A percentile compares a stretch with the other conserved stretches of the same genome.
phyloP scores from a whole-genome alignment of 2,888 invertebrate species.

The Cerceris ruficornis region DNA sequence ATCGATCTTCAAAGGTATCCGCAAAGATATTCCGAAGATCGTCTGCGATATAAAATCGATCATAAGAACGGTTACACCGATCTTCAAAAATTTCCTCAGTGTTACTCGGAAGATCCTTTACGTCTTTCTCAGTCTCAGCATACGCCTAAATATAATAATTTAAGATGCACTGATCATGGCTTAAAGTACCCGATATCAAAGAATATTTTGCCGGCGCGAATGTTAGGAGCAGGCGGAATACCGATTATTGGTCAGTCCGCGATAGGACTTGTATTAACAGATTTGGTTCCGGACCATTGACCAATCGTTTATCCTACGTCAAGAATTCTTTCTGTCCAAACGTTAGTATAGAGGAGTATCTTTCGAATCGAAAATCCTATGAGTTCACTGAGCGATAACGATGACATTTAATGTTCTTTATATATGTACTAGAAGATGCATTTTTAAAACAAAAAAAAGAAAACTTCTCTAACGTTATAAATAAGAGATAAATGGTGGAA shows the following conservation, averaged over 20 bases:
- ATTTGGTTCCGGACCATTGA: slow-evolving; percentile 74
- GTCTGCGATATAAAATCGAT: slow-evolving; percentile 66
- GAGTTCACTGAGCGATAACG: slow-evolving; percentile 75
- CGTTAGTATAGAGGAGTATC: slow-evolving; percentile 72
- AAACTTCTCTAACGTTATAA: slow-evolving; percentile 4
- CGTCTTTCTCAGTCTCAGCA: slow-evolving; percentile 69
- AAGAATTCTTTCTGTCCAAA: slow-evolving; percentile 72
- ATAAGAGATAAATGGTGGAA: slow-evolving; percentile 26
- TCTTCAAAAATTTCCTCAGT: slow-evolving; percentile 76
- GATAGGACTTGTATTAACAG: slow-evolving; percentile 78
- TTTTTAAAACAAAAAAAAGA: slow-evolving; percentile 17
- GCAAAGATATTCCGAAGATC: slow-evolving; percentile 74
- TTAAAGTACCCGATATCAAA: slow-evolving; percentile 73
- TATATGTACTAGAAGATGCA: slow-evolving; percentile 1
- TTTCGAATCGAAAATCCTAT: slow-evolving; percentile 73
- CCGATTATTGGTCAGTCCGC: slow-evolving; percentile 78
- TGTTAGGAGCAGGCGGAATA: slow-evolving; percentile 75
- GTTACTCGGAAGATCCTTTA: slow-evolving; percentile 76
- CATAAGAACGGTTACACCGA: slow-evolving; percentile 69
- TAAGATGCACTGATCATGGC: slow-evolving; percentile 73
- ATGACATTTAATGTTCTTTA: slow-evolving; percentile 68
- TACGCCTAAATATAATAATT: slow-evolving; percentile 74
- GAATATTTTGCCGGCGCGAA: slow-evolving; percentile 73
- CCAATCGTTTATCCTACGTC: slow-evolving; percentile 66
- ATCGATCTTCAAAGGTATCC: slow-evolving; percentile 75